Evolutionary conservation across 1,140 invertebrate species (phyloP), one percentile per base, ranked within the genome.

Genomic region (Drosophila micromelanica): DNA sequence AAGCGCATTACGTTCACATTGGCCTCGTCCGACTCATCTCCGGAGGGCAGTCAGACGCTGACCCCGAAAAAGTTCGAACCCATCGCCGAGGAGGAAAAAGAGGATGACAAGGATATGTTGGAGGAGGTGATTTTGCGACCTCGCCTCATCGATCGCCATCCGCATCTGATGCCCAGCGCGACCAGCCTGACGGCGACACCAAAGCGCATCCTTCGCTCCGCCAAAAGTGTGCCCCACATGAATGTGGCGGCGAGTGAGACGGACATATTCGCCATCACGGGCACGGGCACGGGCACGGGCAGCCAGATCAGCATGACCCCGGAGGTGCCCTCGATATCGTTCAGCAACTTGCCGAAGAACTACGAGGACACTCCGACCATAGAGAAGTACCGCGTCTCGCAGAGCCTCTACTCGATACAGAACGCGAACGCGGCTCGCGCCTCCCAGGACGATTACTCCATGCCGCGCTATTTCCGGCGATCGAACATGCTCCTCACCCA

Each of bases 341-440:
- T 79, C 20, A 80, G 78, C 27, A 81, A 91, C 48, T 61, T 92
- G 55, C 91, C 91, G 17, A 92, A 92, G 61, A 92, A 92, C 59
- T 92, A 92, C 65, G 91, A 91, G 64, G 91, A 92, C 12, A 92
- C 91, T 0, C 91, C 91, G 5, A 92, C 91, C 8, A 91, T 92
- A 27, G 91, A 92, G n/a, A 90, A 92, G 56, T 92, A 92, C 71
- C 79, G 91, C 8, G 91, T 92, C 3, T 91, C 91, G 7, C 86
- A 90, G 51, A 92, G 90, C 52, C 72, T 92, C 3, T 91, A 92
- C 17, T 90, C 90, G 13, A 92, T 92, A 46, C 91, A 92, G 56
- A 91, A 85, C 11, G 91, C 91, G 2, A 92, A 92, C 69, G 89
- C 76, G 5, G 87, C 84, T 0, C 63, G 75, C 17, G 81, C 82